A percentile compares a stretch with the other conserved stretches of the same genome.
Evolutionary conservation across 2,888 invertebrate genomes (phyloP).

Genomic region (Leuctra nigra): DNA sequence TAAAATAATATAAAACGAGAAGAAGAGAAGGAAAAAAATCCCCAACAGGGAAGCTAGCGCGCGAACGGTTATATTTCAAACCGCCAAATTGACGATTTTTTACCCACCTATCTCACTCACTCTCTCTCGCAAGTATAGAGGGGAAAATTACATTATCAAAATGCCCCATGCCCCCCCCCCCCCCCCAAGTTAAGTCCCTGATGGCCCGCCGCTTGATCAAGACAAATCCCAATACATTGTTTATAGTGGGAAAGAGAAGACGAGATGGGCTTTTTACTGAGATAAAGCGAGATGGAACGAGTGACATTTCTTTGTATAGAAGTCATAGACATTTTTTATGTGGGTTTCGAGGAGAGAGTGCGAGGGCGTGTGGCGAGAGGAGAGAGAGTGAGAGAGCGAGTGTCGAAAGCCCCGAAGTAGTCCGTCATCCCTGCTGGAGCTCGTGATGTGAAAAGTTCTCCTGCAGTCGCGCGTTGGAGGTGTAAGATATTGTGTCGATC

Average conservation of each 20-base stretch:
- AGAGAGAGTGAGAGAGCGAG: no score
- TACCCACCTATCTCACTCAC: slow-evolving; percentile 15
- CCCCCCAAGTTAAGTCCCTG: slow-evolving; percentile 21
- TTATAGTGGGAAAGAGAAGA: slow-evolving; percentile 35
- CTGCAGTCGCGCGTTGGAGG: no score
- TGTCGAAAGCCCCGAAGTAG: slow-evolving; percentile 5
- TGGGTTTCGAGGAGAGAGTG: no score
- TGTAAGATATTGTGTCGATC: no score
- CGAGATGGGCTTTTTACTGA: slow-evolving; percentile 28
- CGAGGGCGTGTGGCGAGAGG: no score
- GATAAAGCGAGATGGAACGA: slow-evolving; percentile 36
- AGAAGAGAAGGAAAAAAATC: background rate
- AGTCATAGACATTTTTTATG: slow-evolving; percentile 9
- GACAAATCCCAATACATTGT: slow-evolving; percentile 41
- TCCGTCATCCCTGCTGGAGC: background rate
- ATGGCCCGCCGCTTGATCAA: slow-evolving; percentile 35
- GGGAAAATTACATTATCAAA: slow-evolving; percentile 30
- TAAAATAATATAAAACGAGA: background rate
- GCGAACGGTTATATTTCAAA: background rate
- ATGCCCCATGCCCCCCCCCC: slow-evolving; percentile 10
- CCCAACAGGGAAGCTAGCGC: background rate
- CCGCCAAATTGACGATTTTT: slow-evolving; percentile 13
- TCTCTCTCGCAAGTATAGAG: background rate
- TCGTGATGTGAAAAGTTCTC: no score
- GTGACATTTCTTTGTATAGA: slow-evolving; percentile 35